A percentile compares a stretch with the other conserved stretches of the same genome.
phyloP scores from a whole-genome alignment of 2,797 vertebrate species.

The Knipowitschia caucasica region DNA sequence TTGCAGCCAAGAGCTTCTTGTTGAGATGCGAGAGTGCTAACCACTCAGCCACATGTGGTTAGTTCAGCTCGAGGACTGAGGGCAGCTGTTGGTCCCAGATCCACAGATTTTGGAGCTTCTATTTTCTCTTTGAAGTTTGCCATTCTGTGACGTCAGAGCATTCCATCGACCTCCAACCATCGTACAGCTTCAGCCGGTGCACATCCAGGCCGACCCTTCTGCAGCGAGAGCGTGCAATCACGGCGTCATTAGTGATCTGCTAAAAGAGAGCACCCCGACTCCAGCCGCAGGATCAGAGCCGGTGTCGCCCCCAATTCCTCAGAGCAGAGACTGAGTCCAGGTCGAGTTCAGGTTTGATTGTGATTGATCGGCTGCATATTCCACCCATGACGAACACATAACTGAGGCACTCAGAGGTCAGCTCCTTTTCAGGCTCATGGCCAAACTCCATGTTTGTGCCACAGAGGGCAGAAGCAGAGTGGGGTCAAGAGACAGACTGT shows the following conservation, averaged over 20 bases:
- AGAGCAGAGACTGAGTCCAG: constrained; percentile 55
- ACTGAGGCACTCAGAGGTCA: constrained; percentile 42
- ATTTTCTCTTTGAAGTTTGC: no score
- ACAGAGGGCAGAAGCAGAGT: constrained; percentile 63
- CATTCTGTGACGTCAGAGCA: constrained; percentile 64
- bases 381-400: constrained; percentile 65
- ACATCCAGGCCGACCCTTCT: constrained; percentile 53
- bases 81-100: no score
- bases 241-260: constrained; percentile 38
- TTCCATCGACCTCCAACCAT: constrained; percentile 50
- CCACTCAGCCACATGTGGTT: no score
- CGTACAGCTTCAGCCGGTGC: constrained; percentile 36
- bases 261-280: constrained; percentile 52
- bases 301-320: constrained; percentile 69
- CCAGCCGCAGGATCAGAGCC: constrained; percentile 65
- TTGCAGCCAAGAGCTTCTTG: no score
- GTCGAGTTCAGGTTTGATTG: constrained; percentile 61
- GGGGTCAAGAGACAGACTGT: no score
- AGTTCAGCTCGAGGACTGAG: no score
- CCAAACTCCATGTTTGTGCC: constrained; percentile 57
- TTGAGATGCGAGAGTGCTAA: no score
- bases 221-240: constrained; percentile 63
- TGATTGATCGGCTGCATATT: constrained; percentile 71
- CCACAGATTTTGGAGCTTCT: no score
- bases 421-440: constrained; percentile 64